These are phyloP conservation scores for Sardina pilchardus DNA, from an alignment of 2,113 vertebrate genomes.

Conservation along the genomic window DNA sequence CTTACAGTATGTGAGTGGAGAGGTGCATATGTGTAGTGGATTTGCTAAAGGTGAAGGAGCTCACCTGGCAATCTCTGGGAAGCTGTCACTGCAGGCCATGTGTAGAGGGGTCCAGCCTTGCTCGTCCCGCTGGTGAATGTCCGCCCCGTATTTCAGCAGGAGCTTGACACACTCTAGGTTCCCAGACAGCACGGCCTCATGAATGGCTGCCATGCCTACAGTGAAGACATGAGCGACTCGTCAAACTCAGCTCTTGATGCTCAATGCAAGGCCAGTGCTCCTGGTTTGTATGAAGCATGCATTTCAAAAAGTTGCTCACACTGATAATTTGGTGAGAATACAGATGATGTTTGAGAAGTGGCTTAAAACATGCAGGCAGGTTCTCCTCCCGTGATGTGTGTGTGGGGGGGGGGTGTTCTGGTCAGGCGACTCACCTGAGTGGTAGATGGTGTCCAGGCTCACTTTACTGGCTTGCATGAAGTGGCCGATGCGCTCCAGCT, in stretches of 20 bases:
- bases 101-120: constrained; percentile 91
- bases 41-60: constrained; percentile 26
- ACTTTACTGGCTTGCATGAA: constrained; percentile 87
- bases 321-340: not conserved
- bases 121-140: constrained; percentile 89
- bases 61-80: constrained; percentile 87
- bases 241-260: too few relatives aligned
- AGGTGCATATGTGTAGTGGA: not conserved
- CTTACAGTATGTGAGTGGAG: not conserved
- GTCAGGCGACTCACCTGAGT: constrained; percentile 80
- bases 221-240: too few relatives aligned
- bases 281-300: not conserved
- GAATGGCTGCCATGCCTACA: constrained; percentile 83
- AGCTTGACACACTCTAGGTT: constrained; percentile 92
- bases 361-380: not conserved
- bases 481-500: constrained; percentile 88
- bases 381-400: not conserved
- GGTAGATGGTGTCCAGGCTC: constrained; percentile 84
- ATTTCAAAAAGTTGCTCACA: not conserved
- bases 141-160: constrained; percentile 81
- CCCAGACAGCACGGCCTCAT: constrained; percentile 89
- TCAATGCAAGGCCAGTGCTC: not conserved
- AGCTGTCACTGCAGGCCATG: constrained; percentile 90
- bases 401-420: constrained; percentile 35
- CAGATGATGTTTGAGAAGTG: not conserved